Base-by-base conservation (phyloP, 2,888 invertebrate genomes). In the Leucoma salicis region DNA sequence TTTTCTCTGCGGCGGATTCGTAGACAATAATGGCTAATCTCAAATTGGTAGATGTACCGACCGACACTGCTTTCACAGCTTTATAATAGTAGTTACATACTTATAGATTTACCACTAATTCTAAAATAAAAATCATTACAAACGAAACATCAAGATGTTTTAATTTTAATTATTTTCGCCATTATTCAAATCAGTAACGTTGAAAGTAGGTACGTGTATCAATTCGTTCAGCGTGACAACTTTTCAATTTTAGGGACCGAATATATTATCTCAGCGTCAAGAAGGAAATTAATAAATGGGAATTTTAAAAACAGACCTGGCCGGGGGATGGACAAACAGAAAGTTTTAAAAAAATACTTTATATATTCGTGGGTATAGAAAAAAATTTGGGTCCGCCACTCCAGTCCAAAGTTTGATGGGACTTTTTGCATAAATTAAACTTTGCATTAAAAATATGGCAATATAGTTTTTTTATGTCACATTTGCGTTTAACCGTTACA, bases 351-450 rank as follows among this genome's bases (percentile, higher is more conserved):
- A 55, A 60, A 59, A 60, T 56, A 48, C 49, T 56, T 46, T 53
- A 63, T 56, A 46, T 61, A 61, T 61, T 56, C 63, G 41, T 34
- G 39, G 53, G 48, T 48, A 40, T 49, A 28, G 27, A 47, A 61
- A 54, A 59, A 21, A 59, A 40, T 14, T 35, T 41, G 24, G 18
- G 44, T 35, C 40, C 14, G 44, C 36, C 58, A 37, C 48, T 46
- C n/a, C 54, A 48, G 47, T 37, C 10, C 49, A 45, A 57, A 53
- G 65, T 49, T 53, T 39, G 62, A 63, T 58, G 34, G 41, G 15
- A 71, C 61, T 70, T 75, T 75, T 72, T 64, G 73, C 74, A 35
- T 45, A 74, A 29, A 75, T 75, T 74, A 66, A n/a, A 71, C 66
- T 53, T 53, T 70, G 39, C 40, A 36, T 45, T 33, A 16, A 33